Evolutionary conservation across 2,888 invertebrate genomes (phyloP), one percentile per base, ranked within the genome.

Genomic region (Drosophila siamana): DNA sequence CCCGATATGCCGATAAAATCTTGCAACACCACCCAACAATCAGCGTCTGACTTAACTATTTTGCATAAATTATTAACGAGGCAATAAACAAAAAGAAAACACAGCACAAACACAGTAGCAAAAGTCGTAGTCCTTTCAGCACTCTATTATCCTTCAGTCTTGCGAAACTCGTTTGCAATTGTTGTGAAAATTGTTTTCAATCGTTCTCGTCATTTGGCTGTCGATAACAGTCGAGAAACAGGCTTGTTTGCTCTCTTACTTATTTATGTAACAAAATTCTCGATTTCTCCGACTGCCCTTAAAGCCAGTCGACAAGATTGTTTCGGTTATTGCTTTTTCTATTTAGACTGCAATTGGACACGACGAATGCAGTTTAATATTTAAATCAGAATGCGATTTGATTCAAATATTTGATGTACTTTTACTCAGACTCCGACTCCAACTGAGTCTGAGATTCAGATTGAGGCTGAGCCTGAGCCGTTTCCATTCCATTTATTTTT

Each of bases 101-200:
- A 26, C 16, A 16, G n/a, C n/a, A n/a, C n/a, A n/a, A n/a, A n/a
- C 13, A 48, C 28, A 54, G 46, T 15, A 6, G 40, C 36, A 54
- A 36, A 46, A 36, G 19, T 19, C 19, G 19, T 3, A 19, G 19
- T 54, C 40, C 28, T 33, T 56, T 51, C 30, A 8, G 24, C 13
- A 13, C 46, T 13, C n/a, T 41, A 7, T 36, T 55, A 19, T 26
- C 44, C 43, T n/a, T 36, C 46, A 41, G 54, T 38, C 36, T 60
- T 65, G 47, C 28, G 15, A 41, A 54, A 62, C 63, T 57, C 46
- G 30, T 43, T 26, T 30, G 54, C 62, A 69, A 71, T 80, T 71
- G 70, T 70, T 60, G 62, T 65, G 73, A 44, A 65, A 76, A 80
- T 76, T 69, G 67, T 63, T 76, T 61, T 68, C 62, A 64, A 69